A percentile compares a stretch with the other conserved stretches of the same genome.
Evolutionary conservation across 1,140 invertebrate genomes (phyloP).

Genomic region (Teleogryllus occipitalis): DNA sequence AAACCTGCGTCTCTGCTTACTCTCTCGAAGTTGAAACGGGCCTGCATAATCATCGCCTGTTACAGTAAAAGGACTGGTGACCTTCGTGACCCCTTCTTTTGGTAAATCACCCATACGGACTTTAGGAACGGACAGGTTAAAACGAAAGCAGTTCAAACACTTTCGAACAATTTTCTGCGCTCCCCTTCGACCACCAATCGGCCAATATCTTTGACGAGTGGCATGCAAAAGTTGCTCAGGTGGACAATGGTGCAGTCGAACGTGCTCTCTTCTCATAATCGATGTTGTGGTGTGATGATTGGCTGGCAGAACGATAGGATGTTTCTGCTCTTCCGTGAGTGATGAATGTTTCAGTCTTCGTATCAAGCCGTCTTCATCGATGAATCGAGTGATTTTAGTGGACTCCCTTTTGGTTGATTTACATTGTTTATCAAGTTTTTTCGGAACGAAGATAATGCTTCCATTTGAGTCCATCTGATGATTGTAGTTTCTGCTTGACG

Average conservation of each 20-base stretch:
- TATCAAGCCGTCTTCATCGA: conserved; percentile 24
- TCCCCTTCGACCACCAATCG: conserved; percentile 25
- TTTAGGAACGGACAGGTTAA: conserved; percentile 18
- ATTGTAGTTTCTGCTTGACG: too few species aligned
- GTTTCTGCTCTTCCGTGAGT: conserved; percentile 21
- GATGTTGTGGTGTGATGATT: conserved; percentile 10
- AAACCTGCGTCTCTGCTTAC: conserved; percentile 19
- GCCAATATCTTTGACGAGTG: conserved; percentile 31
- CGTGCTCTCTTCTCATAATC: conserved; percentile 31
- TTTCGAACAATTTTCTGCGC: conserved; percentile 26
- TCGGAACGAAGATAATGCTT: neutral
- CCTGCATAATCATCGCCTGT: conserved; percentile 32
- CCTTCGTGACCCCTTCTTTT: conserved; percentile 19
- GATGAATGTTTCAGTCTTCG: conserved; percentile 23
- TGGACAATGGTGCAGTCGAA: conserved; percentile 29
- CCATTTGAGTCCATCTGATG: too few species aligned
- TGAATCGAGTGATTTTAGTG: conserved; percentile 15
- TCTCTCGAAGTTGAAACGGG: conserved; percentile 31
- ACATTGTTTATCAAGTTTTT: neutral
- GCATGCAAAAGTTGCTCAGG: conserved; percentile 25
- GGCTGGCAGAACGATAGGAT: conserved; percentile 13
- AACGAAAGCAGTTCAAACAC: conserved; percentile 30
- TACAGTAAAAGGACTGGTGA: conserved; percentile 29
- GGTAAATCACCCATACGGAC: conserved; percentile 29
- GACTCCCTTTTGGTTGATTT: neutral